Evolutionary conservation across 2,113 vertebrate genomes (phyloP).

Genomic region (Dromas ardeola): DNA sequence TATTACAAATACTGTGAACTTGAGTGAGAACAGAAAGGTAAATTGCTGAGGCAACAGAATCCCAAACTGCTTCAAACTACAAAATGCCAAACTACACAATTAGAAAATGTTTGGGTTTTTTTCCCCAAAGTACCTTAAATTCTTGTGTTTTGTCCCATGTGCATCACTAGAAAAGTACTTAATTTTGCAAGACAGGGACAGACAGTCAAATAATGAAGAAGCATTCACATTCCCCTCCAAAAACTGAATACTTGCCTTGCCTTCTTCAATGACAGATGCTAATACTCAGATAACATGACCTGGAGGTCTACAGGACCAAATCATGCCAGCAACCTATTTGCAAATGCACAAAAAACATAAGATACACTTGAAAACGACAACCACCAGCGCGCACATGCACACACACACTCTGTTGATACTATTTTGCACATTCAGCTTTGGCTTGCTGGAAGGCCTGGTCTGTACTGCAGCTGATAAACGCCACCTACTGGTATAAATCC

Average conservation of each 20-base stretch:
- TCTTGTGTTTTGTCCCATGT: background rate
- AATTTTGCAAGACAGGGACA: background rate
- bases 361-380: rapidly evolving
- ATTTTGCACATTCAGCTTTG: background rate
- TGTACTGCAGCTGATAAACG: background rate
- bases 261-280: background rate
- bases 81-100: background rate
- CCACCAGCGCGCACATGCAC: background rate
- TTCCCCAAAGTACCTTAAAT: background rate
- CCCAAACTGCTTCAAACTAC: background rate
- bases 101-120: background rate
- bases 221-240: background rate
- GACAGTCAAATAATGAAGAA: background rate
- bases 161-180: background rate
- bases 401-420: rapidly evolving
- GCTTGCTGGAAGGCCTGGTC: background rate
- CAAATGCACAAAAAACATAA: background rate
- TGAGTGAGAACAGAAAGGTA: background rate
- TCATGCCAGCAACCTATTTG: background rate
- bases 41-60: background rate
- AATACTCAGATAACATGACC: background rate
- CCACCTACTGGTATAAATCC: slow-evolving; percentile 53
- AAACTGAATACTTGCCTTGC: background rate
- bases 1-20: background rate
- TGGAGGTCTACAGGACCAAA: background rate